Percentiles rank a stretch among this genome's conserved stretches.
Evolutionary conservation across 2,113 vertebrate species (phyloP).

Genomic region (Silurus meridionalis): DNA sequence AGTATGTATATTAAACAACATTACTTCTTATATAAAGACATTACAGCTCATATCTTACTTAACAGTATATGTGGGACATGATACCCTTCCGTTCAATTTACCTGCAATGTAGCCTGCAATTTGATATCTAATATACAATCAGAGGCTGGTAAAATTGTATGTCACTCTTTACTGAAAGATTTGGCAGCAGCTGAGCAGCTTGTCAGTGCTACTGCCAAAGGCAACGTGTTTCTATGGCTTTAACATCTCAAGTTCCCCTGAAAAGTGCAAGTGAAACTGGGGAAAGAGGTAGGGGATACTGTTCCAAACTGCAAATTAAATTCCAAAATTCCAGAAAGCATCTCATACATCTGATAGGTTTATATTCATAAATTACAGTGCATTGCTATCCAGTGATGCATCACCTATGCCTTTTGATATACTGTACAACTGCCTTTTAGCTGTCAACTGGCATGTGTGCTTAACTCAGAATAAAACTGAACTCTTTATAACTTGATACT

Average conservation of each 20-base stretch:
- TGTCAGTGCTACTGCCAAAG: conserved; percentile 54
- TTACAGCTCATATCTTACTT: conserved; percentile 63
- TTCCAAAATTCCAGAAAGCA: neutral
- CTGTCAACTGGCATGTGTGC: neutral
- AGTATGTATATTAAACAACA: conserved; percentile 50
- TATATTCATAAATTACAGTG: neutral
- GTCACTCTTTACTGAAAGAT: conserved; percentile 67
- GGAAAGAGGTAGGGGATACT: conserved; percentile 3
- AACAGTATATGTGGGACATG: conserved; percentile 50
- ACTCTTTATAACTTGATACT: neutral
- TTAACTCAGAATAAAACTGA: conserved; percentile 32
- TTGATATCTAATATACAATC: conserved; percentile 72
- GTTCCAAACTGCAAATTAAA: conserved; percentile 13
- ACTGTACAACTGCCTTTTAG: conserved; percentile 20
- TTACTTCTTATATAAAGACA: conserved; percentile 64
- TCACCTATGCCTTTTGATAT: conserved; percentile 8
- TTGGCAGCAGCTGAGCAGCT: conserved; percentile 49
- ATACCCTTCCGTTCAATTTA: conserved; percentile 49
- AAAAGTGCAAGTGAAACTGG: conserved; percentile 17
- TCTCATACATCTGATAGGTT: neutral
- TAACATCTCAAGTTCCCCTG: conserved; percentile 28
- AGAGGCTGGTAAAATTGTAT: conserved; percentile 69
- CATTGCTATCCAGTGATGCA: neutral
- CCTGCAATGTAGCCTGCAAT: conserved; percentile 61
- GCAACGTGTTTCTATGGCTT: conserved; percentile 20